These are phyloP conservation scores for Buceros bicornis DNA, from an alignment of 2,797 vertebrate genomes.

Conservation along the genomic window DNA sequence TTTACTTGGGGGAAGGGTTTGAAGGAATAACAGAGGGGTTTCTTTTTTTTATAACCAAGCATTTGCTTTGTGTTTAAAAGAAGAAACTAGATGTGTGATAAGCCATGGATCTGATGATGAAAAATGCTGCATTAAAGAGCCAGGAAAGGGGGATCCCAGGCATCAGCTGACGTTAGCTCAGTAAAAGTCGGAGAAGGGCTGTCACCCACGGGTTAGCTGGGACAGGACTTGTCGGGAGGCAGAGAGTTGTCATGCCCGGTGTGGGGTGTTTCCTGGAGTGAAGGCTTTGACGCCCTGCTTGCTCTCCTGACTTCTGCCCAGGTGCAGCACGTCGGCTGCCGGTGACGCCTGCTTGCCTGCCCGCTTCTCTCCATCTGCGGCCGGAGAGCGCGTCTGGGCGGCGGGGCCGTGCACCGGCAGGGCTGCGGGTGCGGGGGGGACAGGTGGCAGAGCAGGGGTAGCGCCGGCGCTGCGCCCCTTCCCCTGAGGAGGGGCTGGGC, in stretches of 20 bases:
- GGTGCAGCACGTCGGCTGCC: background rate
- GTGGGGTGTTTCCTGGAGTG: background rate
- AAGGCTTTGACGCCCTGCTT: background rate
- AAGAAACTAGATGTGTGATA: background rate
- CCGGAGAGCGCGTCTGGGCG: background rate
- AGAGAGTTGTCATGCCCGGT: rapidly evolving
- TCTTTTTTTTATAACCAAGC: background rate
- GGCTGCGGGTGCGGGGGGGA: too few relatives aligned
- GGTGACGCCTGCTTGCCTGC: background rate
- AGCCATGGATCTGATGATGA: background rate
- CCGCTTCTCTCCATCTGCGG: background rate
- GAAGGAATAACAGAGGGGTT: background rate
- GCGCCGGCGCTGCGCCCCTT: background rate
- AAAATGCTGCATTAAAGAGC: background rate
- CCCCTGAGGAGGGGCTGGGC: rapidly evolving
- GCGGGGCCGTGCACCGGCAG: background rate
- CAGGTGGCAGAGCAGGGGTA: background rate
- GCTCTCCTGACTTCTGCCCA: background rate
- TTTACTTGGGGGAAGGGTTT: background rate
- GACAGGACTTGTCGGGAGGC: background rate
- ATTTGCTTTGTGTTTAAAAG: background rate
- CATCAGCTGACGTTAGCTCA: background rate
- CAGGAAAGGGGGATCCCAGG: conserved; percentile 18
- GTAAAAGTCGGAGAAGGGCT: background rate
- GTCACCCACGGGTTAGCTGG: background rate